Base-by-base conservation (phyloP, 2,113 vertebrate genomes). In the Pleuronectes platessa region DNA sequence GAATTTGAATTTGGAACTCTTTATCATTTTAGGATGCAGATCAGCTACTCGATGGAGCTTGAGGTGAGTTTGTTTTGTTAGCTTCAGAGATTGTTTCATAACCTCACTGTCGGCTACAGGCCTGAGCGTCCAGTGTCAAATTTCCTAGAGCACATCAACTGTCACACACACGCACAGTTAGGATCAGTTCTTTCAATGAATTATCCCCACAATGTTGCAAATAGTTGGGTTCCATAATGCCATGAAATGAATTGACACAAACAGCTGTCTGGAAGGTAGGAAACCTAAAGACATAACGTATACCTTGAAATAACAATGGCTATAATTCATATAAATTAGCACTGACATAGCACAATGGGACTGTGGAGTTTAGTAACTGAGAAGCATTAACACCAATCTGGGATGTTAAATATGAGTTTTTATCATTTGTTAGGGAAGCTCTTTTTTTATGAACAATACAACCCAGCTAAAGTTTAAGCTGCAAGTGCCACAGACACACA, bases 251-350 rank as follows among this genome's bases (percentile, higher is more conserved):
- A 42, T 2, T 14, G 49, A 63, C 11, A 37, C 4, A 6, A 63
- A 10, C 42, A 12, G 0, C 42, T 4, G 9, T 13, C 35, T 58
- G 27, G 31, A 56, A 68, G 20, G 20, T 11, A 60, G 12, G 31
- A 68, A 67, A 61, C 4, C 4, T 63, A 8, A 67, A 51, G 27
- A 10, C 10, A 11, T 65, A 3, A 17, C 11, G 27, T 35, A 0
- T 20, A 17, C 53, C 78, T 68, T 71, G 15, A 60, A 70, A 77
- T 69, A 31, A 31, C 31, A 27, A 59, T 21, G 53, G 31, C 49
- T 23, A 49, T 74, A 18, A 79, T 77, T 76, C 84, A 89, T 83
- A 86, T 81, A 84, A 81, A 81, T 14, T 24, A 20, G 40, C 40
- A 42, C 40, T 42, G 40, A 42, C 40, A 42, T 37, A 31, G 37